Base-by-base conservation (phyloP, 2,888 invertebrate species). In the Strigamia transsilvanica region DNA sequence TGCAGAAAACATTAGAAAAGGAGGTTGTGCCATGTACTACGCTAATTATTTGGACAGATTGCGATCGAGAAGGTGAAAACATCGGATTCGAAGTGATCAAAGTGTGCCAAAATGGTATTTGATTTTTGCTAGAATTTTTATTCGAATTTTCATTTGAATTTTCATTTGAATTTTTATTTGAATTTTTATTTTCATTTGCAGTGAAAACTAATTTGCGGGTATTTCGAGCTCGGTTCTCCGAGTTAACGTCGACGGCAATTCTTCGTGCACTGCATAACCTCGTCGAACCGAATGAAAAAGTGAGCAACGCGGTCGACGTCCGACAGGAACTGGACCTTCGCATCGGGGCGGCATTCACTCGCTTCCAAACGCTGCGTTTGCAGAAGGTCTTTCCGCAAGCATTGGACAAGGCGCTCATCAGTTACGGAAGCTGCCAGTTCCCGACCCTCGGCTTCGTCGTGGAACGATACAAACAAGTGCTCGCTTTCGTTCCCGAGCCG, bases 381-480 rank as follows among this genome's bases (percentile, higher is more conserved):
- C 93, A 94, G 87, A 92, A 92, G 86, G 87, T 87, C 23, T 90
- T 90, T 85, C 89, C 90, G 0, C 85, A 86, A 42, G 85, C 87
- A 0, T 84, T 90, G 66, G 91, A 92, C 0, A 91, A 94, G 82
- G 93, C 93, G 87, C 88, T 98, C 1, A 94, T 99, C 79, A 99
- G 98, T 88, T 99, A 99, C 88, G 99, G 99, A 2, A 97, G 97
- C 83, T 99, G 99, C 87, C 99, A 99, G 89, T 99, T 99, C 88
- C 99, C 99, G 6, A 99, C 99, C 0, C 90, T 99, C n/a, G 99
- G 99, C 1, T 99, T 99, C 91, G 98, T 99, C n/a, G 99, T 98
- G 0, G 98, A 99, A 88, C 91, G 99, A 81, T 99, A 94, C 87
- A 93, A 96, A 87, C 95, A 96, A 42, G 93, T 97, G 79, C 93